phyloP scores from a whole-genome alignment of 2,113 vertebrate genomes.

The Boulengeromyrus knoepffleri region DNA sequence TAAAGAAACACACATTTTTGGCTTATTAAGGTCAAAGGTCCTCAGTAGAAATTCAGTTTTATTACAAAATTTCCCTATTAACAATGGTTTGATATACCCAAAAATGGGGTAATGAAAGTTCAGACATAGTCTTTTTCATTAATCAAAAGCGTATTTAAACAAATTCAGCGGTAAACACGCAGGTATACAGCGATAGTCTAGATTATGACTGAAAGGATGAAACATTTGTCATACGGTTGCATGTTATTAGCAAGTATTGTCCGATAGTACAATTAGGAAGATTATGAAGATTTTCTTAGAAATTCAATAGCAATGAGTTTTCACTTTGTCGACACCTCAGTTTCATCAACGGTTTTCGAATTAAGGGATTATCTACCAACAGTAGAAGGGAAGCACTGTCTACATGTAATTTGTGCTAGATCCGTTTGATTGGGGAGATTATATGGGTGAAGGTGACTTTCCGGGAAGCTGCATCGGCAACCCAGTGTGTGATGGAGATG shows the following conservation, averaged over 20 bases:
- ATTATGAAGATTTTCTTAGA: background rate
- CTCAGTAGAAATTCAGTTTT: background rate
- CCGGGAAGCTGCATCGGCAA: conserved; percentile 9
- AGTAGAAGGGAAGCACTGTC: conserved; percentile 33
- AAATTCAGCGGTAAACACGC: background rate
- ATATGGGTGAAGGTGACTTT: conserved; percentile 40
- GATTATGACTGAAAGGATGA: conserved; percentile 17
- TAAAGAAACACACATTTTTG: background rate
- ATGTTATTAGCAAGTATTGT: background rate
- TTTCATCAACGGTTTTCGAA: conserved; percentile 36
- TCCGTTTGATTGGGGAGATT: conserved; percentile 22
- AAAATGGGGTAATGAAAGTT: background rate
- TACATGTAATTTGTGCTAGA: conserved; percentile 35
- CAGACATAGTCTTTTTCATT: conserved; percentile 10
- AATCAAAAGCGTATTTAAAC: conserved; percentile 16
- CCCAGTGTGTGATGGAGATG: background rate
- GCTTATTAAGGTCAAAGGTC: background rate
- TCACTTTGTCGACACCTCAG: conserved; percentile 34
- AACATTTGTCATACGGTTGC: conserved; percentile 23
- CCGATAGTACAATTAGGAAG: background rate
- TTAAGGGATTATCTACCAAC: conserved; percentile 40
- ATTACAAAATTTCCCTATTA: background rate
- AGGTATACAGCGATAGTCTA: background rate
- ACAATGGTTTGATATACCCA: background rate
- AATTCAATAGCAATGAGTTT: conserved; percentile 32